phyloP scores from a whole-genome alignment of 2,113 vertebrate genomes.

The Xenus cinereus region DNA sequence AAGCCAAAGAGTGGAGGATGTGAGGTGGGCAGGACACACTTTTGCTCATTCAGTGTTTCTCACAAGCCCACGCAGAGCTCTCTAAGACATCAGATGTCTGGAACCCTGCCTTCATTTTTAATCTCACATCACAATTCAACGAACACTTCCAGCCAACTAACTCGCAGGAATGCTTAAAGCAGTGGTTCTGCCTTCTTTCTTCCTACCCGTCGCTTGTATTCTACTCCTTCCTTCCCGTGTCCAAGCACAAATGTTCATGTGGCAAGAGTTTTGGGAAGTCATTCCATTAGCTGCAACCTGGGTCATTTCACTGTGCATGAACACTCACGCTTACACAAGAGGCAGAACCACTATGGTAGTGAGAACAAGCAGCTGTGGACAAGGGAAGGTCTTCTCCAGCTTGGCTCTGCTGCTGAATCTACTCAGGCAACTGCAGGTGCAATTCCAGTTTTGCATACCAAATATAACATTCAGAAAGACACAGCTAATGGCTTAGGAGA shows the following conservation, averaged over 20 bases:
- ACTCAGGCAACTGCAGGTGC: neutral
- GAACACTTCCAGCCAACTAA: neutral
- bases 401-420: neutral
- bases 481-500: neutral
- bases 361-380: neutral
- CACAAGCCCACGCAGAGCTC: constrained; percentile 18
- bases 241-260: neutral
- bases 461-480: neutral
- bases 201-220: neutral
- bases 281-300: neutral
- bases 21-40: neutral
- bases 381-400: neutral
- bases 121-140: neutral
- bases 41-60: constrained; percentile 39
- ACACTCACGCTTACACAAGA: too few species aligned
- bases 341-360: neutral
- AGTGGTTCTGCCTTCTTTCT: neutral
- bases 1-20: neutral
- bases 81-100: neutral
- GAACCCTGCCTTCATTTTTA: neutral
- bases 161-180: neutral
- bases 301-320: neutral
- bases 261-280: neutral
- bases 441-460: neutral
- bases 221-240: neutral